Percentiles rank a stretch among this genome's conserved stretches.
These are phyloP conservation scores for Rhagologus leucostigma DNA, from an alignment of 2,113 vertebrate genomes.

Conservation along the genomic window DNA sequence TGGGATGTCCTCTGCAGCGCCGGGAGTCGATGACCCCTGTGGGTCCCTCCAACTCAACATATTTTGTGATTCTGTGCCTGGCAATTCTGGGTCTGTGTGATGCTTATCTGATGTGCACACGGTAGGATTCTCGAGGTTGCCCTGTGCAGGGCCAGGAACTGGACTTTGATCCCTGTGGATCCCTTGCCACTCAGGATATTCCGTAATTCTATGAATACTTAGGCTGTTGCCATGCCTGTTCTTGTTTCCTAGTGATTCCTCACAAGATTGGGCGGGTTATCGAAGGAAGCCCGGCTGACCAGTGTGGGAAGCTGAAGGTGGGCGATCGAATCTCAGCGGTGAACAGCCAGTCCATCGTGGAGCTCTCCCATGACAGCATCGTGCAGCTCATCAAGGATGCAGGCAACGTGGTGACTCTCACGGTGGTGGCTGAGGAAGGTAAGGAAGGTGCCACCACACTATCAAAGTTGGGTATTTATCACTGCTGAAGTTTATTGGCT, in stretches of 20 bases:
- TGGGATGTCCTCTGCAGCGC: neutral
- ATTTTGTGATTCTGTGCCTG: neutral
- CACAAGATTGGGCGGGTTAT: conserved; percentile 98
- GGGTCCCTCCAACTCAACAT: neutral
- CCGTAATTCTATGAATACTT: neutral
- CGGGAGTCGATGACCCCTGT: too few relatives aligned
- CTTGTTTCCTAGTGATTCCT: conserved; percentile 82
- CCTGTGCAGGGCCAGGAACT: neutral
- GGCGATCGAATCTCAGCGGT: conserved; percentile 95
- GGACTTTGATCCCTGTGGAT: neutral
- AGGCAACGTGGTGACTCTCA: conserved; percentile 87
- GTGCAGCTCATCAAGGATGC: conserved; percentile 98
- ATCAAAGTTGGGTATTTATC: too few relatives aligned
- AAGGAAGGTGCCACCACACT: neutral
- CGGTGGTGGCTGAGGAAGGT: conserved; percentile 93
- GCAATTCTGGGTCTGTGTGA: accelerated
- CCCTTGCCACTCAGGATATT: neutral
- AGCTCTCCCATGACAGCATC: conserved; percentile 92
- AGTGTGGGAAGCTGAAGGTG: conserved; percentile 88
- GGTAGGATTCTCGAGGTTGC: neutral
- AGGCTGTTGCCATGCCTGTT: neutral
- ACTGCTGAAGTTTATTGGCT: neutral
- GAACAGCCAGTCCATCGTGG: conserved; percentile 89
- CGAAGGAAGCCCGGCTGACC: conserved; percentile 92
- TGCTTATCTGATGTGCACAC: too few relatives aligned